Evolutionary conservation across 2,888 invertebrate genomes (phyloP), one percentile per base, ranked within the genome.

Genomic region (Tholera decimalis): DNA sequence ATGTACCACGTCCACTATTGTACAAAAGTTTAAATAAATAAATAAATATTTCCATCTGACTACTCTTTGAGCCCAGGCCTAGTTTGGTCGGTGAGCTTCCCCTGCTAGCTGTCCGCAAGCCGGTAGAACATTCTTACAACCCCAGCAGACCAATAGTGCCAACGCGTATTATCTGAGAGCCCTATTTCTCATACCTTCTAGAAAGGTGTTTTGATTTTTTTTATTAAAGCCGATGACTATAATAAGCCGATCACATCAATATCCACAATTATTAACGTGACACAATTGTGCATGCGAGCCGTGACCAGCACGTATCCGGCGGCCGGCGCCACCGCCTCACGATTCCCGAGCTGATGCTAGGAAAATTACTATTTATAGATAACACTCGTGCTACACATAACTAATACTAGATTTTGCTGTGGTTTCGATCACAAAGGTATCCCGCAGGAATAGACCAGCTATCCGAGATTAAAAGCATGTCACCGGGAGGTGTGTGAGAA

Each of bases 211-310:
- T n/a, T n/a, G n/a, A n/a, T n/a, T n/a, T n/a, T n/a, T 30, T 20
- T 18, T 7, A 20, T 18, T 9, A 44, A 26, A 60, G 3, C 26
- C 4, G 20, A 26, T 20, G 13, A 22, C 5, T 3, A 2, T 20
- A 9, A 13, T 49, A 49, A 13, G 6, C 5, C 13, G 33, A 24
- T 26, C 13, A 18, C 44, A 44, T 51, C 49, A 33, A 46, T 46
- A 51, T 59, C 37, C 22, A 7, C 33, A 22, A 6, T 73, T 55
- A 69, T 73, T 47, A 28, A 37, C 28, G 6, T 24, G 53, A 30
- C 47, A 54, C 53, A 37, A 73, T 73, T 65, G 53, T 49, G 55
- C 53, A 66, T 66, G 35, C 74, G 26, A 20, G 15, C 26, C 26
- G 37, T 26, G 4, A 28, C 1, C n/a, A 22, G 26, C 20, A 11